These are phyloP conservation scores for Littorina saxatilis DNA, from an alignment of 1,140 invertebrate species.

Conservation along the genomic window DNA sequence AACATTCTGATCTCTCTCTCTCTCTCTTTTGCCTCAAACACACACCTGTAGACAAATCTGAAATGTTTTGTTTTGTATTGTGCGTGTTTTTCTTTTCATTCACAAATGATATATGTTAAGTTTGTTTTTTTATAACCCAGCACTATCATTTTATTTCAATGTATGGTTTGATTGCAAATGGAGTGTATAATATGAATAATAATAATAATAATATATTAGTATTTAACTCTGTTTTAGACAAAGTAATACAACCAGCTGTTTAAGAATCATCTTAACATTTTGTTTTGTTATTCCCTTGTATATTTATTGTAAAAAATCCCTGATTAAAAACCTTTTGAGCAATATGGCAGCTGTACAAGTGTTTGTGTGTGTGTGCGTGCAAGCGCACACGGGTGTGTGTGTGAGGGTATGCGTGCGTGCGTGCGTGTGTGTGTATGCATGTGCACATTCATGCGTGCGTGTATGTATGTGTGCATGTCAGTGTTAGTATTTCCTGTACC, in stretches of 20 bases:
- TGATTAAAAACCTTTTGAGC: not conserved
- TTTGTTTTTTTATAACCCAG: no score
- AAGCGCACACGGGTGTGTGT: not conserved
- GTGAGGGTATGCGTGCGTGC: conserved; percentile 11
- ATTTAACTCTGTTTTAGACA: not conserved
- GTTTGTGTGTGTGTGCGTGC: conserved; percentile 17
- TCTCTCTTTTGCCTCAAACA: no score
- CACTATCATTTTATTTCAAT: not conserved
- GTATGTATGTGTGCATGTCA: not conserved
- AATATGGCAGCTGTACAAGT: conserved; percentile 4
- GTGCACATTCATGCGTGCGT: not conserved
- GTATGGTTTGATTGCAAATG: not conserved
- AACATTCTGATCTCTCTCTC: no score
- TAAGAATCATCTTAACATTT: not conserved
- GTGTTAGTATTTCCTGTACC: not conserved
- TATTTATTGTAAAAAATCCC: not conserved
- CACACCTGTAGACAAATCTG: no score
- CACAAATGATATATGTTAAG: no score
- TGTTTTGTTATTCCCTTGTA: not conserved
- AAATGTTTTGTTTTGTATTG: no score
- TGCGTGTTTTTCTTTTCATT: no score
- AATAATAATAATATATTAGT: conserved; percentile 14
- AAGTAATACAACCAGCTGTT: not conserved
- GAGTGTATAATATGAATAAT: not conserved
- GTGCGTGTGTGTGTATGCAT: not conserved